Evolutionary conservation across 2,888 invertebrate species (phyloP).

Genomic region (Ormyrus nitidulus): DNA sequence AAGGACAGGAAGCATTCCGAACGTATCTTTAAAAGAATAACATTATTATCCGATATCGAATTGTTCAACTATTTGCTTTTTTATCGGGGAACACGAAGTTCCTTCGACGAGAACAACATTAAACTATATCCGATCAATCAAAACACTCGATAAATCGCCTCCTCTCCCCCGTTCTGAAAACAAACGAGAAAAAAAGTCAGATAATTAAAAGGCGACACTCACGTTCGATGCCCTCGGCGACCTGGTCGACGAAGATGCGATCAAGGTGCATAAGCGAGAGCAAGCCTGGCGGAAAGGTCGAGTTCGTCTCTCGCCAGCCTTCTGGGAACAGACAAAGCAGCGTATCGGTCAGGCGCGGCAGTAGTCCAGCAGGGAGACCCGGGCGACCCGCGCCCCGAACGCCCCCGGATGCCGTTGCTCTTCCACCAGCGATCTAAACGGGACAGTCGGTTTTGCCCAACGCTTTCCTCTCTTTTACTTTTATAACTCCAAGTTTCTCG

Average conservation of each 20-base stretch:
- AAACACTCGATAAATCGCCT: no score
- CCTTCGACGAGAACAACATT: no score
- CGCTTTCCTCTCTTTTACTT: background rate
- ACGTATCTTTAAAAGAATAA: no score
- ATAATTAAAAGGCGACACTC: background rate
- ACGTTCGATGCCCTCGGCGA: slow-evolving; percentile 86
- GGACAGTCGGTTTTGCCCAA: background rate
- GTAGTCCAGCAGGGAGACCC: slow-evolving; percentile 43
- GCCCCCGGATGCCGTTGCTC: background rate
- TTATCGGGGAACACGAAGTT: no score
- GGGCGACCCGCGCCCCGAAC: slow-evolving; percentile 22
- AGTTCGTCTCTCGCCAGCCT: slow-evolving; percentile 85
- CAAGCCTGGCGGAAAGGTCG: slow-evolving; percentile 90
- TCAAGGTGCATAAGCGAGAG: slow-evolving; percentile 94
- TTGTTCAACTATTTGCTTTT: no score
- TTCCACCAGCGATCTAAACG: slow-evolving; percentile 14
- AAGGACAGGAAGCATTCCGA: no score
- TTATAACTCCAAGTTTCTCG: background rate
- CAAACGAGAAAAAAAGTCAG: no score
- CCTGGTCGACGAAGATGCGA: slow-evolving; percentile 88
- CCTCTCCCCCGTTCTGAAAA: no score
- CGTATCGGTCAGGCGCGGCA: slow-evolving; percentile 2
- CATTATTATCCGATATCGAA: no score
- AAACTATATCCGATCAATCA: no score
- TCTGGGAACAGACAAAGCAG: slow-evolving; percentile 75